A percentile compares a stretch with the other conserved stretches of the same genome.
These are phyloP conservation scores for Cheilosia grossa DNA, from an alignment of 2,888 invertebrate species.

Conservation along the genomic window DNA sequence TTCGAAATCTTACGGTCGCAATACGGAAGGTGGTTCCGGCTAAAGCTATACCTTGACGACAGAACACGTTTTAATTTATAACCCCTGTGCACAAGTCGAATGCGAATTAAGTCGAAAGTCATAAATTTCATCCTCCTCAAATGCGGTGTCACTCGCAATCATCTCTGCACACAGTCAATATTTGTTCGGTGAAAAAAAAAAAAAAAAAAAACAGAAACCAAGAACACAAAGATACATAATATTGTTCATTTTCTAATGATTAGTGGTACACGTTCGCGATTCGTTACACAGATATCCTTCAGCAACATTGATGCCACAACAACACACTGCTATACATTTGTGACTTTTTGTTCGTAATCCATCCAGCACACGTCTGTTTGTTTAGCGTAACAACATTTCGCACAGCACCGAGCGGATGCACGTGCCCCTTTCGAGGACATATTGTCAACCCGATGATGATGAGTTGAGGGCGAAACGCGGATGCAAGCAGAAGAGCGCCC, in stretches of 20 bases:
- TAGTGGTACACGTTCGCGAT: slow-evolving; percentile 70
- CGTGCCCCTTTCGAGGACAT: slow-evolving; percentile 76
- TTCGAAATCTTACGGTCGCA: no score
- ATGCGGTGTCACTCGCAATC: slow-evolving; percentile 31
- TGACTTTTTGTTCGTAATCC: slow-evolving; percentile 74
- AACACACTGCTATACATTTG: slow-evolving; percentile 62
- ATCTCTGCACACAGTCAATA: slow-evolving; percentile 2
- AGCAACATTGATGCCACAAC: slow-evolving; percentile 64
- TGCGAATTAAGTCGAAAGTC: not conserved
- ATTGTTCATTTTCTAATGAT: slow-evolving; percentile 71
- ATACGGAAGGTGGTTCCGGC: no score
- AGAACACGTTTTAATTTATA: no score
- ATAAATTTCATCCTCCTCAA: slow-evolving; percentile 39
- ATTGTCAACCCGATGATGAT: slow-evolving; percentile 63
- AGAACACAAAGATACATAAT: slow-evolving; percentile 41
- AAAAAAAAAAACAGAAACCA: slow-evolving; percentile 25
- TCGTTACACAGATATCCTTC: slow-evolving; percentile 72
- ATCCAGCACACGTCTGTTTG: slow-evolving; percentile 75
- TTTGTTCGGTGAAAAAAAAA: not conserved
- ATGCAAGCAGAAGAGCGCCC: slow-evolving; percentile 41
- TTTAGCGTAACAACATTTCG: slow-evolving; percentile 76
- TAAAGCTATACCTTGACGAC: no score
- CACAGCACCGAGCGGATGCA: slow-evolving; percentile 73
- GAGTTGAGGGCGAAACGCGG: slow-evolving; percentile 46
- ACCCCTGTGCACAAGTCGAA: no score